A percentile compares a stretch with the other conserved stretches of the same genome.
Conservation (phyloP, 1,140 invertebrate genomes). For the Drosophila quadrilineata region DNA sequence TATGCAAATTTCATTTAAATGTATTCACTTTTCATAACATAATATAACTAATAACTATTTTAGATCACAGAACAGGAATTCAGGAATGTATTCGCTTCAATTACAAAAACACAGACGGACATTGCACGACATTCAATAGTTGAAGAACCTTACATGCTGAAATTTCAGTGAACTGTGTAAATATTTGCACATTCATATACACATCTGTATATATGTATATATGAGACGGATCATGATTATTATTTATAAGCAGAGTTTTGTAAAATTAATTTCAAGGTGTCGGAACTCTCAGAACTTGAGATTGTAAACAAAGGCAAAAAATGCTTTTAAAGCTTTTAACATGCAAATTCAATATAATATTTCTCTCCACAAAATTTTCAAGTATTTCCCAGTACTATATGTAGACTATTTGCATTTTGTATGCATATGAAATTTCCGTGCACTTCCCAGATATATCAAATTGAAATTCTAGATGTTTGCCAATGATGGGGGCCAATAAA, state of each 20-base stretch:
- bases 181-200: constrained; percentile 47
- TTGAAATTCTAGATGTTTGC: constrained; percentile 71
- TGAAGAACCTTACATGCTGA: background rate
- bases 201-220: too few relatives aligned
- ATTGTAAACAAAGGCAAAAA: constrained; percentile 44
- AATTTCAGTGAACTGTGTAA: constrained; percentile 54
- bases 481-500: constrained; percentile 20
- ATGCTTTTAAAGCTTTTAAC: constrained; percentile 44
- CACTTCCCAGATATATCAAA: constrained; percentile 67
- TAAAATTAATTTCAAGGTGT: constrained; percentile 12
- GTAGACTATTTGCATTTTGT: constrained; percentile 3
- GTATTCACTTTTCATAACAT: constrained; percentile 7
- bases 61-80: too few relatives aligned
- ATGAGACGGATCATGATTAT: too few relatives aligned
- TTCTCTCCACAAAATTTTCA: constrained; percentile 20
- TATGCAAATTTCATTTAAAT: constrained; percentile 49
- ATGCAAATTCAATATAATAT: constrained; percentile 38
- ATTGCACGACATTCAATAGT: background rate
- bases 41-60: constrained; percentile 13
- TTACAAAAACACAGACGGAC: too few relatives aligned
- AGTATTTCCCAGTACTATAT: constrained; percentile 19
- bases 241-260: background rate
- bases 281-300: constrained; percentile 2
- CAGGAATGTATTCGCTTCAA: too few relatives aligned
- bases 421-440: constrained; percentile 45